These are phyloP conservation scores for Carassius gibelio DNA, from an alignment of 2,113 vertebrate genomes.

Conservation along the genomic window DNA sequence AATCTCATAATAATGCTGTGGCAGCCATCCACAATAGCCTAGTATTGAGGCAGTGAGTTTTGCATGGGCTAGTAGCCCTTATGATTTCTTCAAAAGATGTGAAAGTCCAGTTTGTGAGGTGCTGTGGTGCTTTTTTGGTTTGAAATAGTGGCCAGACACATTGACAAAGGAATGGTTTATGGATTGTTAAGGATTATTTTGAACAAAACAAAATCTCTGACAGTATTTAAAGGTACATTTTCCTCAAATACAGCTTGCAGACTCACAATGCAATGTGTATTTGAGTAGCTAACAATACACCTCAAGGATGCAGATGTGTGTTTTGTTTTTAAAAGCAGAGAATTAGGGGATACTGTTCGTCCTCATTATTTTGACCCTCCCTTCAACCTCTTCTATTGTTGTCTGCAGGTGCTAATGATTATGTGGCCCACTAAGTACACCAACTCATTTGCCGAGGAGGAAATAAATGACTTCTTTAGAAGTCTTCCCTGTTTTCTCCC, in stretches of 20 bases:
- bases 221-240: slow-evolving; percentile 15
- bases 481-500: slow-evolving; percentile 83
- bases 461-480: slow-evolving; percentile 81
- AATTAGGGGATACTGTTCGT: slow-evolving; percentile 49
- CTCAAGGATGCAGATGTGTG: slow-evolving; percentile 49
- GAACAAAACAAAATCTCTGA: not conserved
- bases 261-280: slow-evolving; percentile 46
- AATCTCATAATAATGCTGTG: too few species aligned
- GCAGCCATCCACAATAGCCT: too few species aligned
- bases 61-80: not conserved
- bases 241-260: not conserved
- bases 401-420: slow-evolving; percentile 87
- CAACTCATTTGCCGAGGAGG: slow-evolving; percentile 86
- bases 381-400: slow-evolving; percentile 65
- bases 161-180: not conserved
- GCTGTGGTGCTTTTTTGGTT: not conserved
- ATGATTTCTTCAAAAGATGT: not conserved
- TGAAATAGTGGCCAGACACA: not conserved
- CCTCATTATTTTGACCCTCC: slow-evolving; percentile 53
- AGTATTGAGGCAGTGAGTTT: not conserved
- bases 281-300: slow-evolving; percentile 50
- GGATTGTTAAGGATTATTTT: not conserved
- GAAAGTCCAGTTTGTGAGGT: too few species aligned
- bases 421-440: slow-evolving; percentile 86
- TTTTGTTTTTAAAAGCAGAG: slow-evolving; percentile 52